Evolutionary conservation across 2,113 vertebrate species (phyloP), one percentile per base, ranked within the genome.

Genomic region (Siphamia tubifer): DNA sequence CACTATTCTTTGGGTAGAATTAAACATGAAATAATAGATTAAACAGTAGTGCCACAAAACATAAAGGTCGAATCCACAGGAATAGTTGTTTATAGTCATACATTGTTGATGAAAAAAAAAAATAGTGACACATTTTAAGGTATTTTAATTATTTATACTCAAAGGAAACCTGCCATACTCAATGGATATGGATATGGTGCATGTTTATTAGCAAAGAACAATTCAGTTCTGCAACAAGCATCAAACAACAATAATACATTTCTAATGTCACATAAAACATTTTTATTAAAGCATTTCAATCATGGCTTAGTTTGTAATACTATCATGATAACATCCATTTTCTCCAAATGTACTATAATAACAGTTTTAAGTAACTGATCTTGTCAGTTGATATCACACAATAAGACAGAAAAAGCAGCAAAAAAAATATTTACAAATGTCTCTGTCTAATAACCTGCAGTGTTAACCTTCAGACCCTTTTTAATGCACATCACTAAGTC

Each of bases 371-470:
- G 1, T n/a, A 10, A 30, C 39, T 6, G 58, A 20, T 58, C 6
- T 28, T 30, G 21, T 64, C n/a, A 39, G 48, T 15, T 56, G 44
- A 44, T 70, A 17, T 49, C 58, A 40, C 19, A 34, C 45, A 58
- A 51, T n/a, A 42, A 20, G 32, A 39, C 17, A 55, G n/a, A 34
- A 58, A 38, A 76, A 31, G 30, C 8, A 52, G 28, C 8, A 48
- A 51, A 53, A 54, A 44, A 2, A 38, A 6, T 76, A 83, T 82
- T 81, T 81, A 82, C 72, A 81, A 77, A 30, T 57, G 2, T n/a
- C 23, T 63, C 53, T 64, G 5, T 53, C n/a, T 32, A 25, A 19
- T 0, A 28, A 21, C 20, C 67, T 83, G 68, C 69, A 81, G 75
- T 39, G 24, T 27, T 45, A 21, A 55, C 56, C 34, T 2, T 28